Base-by-base conservation (phyloP, 2,797 vertebrate genomes). In the Syndactyla subalaris region DNA sequence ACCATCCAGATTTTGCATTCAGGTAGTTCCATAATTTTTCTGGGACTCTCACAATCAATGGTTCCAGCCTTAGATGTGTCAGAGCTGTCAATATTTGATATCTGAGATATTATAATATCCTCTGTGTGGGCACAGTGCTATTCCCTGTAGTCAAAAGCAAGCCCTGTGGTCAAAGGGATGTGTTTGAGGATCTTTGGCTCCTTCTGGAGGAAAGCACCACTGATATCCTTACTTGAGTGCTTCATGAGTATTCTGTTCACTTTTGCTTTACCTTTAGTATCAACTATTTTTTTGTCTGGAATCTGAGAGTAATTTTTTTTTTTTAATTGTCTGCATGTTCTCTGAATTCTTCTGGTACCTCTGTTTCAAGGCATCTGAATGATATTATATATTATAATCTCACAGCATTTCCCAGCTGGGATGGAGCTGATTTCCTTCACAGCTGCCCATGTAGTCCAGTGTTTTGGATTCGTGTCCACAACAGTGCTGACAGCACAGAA, bases 91-190 rank as follows among this genome's bases (percentile, higher is more conserved):
- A 48, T 65, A 61, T 49, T 10, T 77, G 38, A 66, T 71, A 85
- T 43, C 78, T 0, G 15, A 43, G 48, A 17, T 71, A 38, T 55
- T 89, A 38, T 12, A 79, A 82, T 46, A 71, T 29, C 59, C 72
- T 85, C 48, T n/a, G 57, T 2, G 1, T 2, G 4, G 83, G 57
- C 86, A 84, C 61, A 61, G 45, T 0, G 0, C 75, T 87, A 61
- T 29, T 91, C 61, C 45, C 57, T 63, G 39, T 29, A 52, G 75
- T 67, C 76, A 95, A 81, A 94, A 83, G 83, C 34, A 58, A 89
- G 52, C n/a, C 39, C 55, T 52, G 36, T 27, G 74, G 83, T 88
- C 76, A 90, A 81, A 92, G 43, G 8, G 39, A 23, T 2, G 14
- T 49, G 48, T 65, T 30, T 48, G 70, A 84, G 34, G 71, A 52